phyloP scores from a whole-genome alignment of 2,113 vertebrate species.

The Mus spicilegus region DNA sequence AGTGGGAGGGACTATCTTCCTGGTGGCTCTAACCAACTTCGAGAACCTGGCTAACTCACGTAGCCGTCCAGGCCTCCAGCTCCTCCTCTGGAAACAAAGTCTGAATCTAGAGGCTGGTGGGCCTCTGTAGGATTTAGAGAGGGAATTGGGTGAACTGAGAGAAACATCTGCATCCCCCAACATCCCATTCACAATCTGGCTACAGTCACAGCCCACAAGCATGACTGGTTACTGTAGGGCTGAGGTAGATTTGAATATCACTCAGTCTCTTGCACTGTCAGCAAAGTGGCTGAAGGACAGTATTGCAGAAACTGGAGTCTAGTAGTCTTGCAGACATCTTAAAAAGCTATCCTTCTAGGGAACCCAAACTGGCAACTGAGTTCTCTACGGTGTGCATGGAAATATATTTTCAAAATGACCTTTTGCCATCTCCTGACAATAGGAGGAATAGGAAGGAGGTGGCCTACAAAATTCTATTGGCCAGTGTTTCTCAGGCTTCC shows the following conservation, averaged over 20 bases:
- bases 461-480: not conserved
- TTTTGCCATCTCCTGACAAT: not conserved
- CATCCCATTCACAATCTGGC: not conserved
- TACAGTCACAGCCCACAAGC: not conserved
- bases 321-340: not conserved
- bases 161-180: not conserved
- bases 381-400: not conserved
- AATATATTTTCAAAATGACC: not conserved
- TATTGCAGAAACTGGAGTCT: not conserved
- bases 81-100: conserved; percentile 30
- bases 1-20: not conserved
- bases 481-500: not conserved
- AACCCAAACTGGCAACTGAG: conserved; percentile 12
- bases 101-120: not conserved
- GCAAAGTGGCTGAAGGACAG: not conserved
- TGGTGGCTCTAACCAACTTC: not conserved
- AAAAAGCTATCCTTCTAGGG: not conserved
- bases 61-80: conserved; percentile 54
- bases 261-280: not conserved
- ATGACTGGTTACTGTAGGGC: not conserved
- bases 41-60: not conserved
- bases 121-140: not conserved
- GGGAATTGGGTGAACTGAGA: not conserved
- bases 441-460: accelerated
- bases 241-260: not conserved